A percentile compares a stretch with the other conserved stretches of the same genome.
These are phyloP conservation scores for Stenoptilia bipunctidactyla DNA, from an alignment of 2,888 invertebrate genomes.

Conservation along the genomic window DNA sequence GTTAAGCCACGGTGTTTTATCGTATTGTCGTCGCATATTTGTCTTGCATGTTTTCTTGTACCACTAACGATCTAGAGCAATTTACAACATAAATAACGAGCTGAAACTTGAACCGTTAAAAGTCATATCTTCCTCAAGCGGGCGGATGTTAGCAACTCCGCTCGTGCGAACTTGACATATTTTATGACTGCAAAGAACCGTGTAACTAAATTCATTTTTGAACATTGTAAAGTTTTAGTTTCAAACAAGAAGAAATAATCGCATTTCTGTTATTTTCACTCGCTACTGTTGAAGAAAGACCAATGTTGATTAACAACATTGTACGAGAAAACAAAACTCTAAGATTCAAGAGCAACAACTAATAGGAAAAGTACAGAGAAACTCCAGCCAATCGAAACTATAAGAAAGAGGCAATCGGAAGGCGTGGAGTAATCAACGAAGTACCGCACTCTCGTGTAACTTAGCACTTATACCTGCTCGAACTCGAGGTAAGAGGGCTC, in stretches of 20 bases:
- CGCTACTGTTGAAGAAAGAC: no score
- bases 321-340: slow-evolving; percentile 7
- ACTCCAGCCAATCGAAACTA: slow-evolving; percentile 30
- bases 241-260: not conserved
- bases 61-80: slow-evolving; percentile 37
- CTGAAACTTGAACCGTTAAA: slow-evolving; percentile 36
- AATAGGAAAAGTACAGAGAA: slow-evolving; percentile 23
- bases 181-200: slow-evolving; percentile 16
- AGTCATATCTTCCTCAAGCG: slow-evolving; percentile 34
- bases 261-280: no score
- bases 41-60: slow-evolving; percentile 31
- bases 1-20: slow-evolving; percentile 30
- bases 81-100: slow-evolving; percentile 41
- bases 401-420: slow-evolving; percentile 32
- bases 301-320: not conserved
- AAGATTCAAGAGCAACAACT: slow-evolving; percentile 4
- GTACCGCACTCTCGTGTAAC: slow-evolving; percentile 28
- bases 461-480: slow-evolving; percentile 34
- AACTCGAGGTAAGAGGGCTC: slow-evolving; percentile 17
- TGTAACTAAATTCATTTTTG: slow-evolving; percentile 4
- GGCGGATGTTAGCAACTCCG: slow-evolving; percentile 22
- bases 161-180: slow-evolving; percentile 18
- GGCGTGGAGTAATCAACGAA: slow-evolving; percentile 33
- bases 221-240: slow-evolving; percentile 6
- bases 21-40: slow-evolving; percentile 36